Evolutionary conservation across 2,797 vertebrate species (phyloP).

Genomic region (Schizothorax lantsangensis): DNA sequence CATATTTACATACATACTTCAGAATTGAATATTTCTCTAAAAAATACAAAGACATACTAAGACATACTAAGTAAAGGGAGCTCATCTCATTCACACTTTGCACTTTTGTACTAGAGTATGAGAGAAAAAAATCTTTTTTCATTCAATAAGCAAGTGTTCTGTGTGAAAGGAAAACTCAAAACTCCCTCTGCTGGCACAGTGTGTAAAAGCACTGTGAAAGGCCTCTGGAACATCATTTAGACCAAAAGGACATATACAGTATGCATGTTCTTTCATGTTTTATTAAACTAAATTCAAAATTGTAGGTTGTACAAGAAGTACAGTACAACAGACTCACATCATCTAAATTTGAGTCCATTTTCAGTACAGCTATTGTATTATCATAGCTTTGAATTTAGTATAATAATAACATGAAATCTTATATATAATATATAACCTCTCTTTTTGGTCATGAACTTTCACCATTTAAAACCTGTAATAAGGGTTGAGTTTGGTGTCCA

Average conservation of each 20-base stretch:
- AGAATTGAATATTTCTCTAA: background rate
- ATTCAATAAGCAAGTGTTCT: background rate
- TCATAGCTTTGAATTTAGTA: background rate
- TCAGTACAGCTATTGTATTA: background rate
- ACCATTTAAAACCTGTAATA: constrained; percentile 8
- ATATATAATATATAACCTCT: background rate
- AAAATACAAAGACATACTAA: background rate
- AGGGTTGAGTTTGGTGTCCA: background rate
- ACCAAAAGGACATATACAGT: background rate
- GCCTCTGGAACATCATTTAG: background rate
- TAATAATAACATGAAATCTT: background rate
- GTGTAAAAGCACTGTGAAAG: constrained; percentile 4
- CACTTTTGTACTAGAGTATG: background rate
- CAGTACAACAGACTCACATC: background rate
- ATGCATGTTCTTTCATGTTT: background rate
- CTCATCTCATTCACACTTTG: background rate
- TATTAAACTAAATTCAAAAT: background rate
- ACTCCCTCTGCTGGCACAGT: constrained; percentile 74
- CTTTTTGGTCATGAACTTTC: constrained; percentile 14
- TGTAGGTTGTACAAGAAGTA: background rate
- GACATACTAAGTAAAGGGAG: no score
- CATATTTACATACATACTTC: background rate
- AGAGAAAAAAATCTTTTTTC: background rate
- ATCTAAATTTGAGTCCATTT: background rate
- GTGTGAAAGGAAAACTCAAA: constrained; percentile 47